Evolutionary conservation across 2,888 invertebrate genomes (phyloP).

Genomic region (Pterobdella sp.): DNA sequence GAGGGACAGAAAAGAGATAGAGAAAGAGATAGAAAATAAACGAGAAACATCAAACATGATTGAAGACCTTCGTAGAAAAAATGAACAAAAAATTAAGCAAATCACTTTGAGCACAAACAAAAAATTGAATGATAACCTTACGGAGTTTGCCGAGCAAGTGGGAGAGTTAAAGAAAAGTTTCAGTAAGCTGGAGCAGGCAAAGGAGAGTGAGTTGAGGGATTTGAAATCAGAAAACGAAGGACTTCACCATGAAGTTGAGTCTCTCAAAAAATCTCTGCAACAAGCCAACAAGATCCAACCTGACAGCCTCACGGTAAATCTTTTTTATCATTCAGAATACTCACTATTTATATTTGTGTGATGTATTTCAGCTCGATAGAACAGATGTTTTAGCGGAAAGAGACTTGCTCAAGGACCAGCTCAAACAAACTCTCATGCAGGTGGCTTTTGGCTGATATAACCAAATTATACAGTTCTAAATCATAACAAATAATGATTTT

Average conservation of each 20-base stretch:
- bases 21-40: neutral
- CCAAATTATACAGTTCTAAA: neutral
- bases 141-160: neutral
- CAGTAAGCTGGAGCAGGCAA: neutral
- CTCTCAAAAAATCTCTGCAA: neutral
- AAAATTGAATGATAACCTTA: neutral
- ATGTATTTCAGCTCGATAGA: slow-evolving; percentile 11
- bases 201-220: neutral
- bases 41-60: neutral
- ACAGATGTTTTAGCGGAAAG: slow-evolving; percentile 17
- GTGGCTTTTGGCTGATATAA: neutral
- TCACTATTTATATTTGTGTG: too few relatives aligned
- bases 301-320: neutral
- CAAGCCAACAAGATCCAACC: neutral
- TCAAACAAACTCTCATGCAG: slow-evolving; percentile 20
- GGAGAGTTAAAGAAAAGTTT: neutral
- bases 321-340: neutral
- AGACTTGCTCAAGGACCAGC: slow-evolving; percentile 25
- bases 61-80: neutral
- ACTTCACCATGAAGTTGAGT: neutral
- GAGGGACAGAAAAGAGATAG: slow-evolving; percentile 13
- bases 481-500: neutral
- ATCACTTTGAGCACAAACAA: neutral
- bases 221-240: neutral
- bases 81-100: neutral